Evolutionary conservation across 1,140 invertebrate species (phyloP).

Genomic region (Macrobrachium rosenbergii): DNA sequence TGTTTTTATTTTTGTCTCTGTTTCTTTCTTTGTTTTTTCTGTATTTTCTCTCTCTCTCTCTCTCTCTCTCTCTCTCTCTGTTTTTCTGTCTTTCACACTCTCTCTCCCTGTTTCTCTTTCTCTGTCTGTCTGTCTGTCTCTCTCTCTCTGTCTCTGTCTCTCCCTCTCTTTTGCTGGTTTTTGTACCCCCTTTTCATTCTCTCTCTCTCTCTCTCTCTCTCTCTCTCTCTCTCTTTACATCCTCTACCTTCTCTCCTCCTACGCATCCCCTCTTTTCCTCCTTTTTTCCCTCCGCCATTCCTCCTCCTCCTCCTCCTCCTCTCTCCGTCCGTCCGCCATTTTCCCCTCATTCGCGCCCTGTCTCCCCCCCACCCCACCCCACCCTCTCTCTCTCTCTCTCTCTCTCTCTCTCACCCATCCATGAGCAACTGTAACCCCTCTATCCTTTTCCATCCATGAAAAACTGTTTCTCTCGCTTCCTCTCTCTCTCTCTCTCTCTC

Average conservation of each 20-base stretch:
- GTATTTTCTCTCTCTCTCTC: not conserved
- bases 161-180: not conserved
- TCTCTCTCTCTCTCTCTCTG: not conserved
- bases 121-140: no score
- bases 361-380: no score
- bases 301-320: not conserved
- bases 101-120: not conserved
- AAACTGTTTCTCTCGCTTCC: not conserved
- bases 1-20: no score
- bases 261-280: not conserved
- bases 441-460: not conserved
- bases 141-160: constrained; percentile 14
- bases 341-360: not conserved
- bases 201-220: not conserved
- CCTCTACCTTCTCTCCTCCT: not conserved
- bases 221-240: not conserved
- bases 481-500: not conserved
- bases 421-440: not conserved
- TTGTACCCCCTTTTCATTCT: not conserved
- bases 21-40: no score
- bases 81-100: not conserved
- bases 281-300: not conserved
- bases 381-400: not conserved
- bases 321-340: not conserved
- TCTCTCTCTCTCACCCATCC: not conserved